Base-by-base conservation (phyloP, 2,888 invertebrate genomes). In the Acronicta leporina region DNA sequence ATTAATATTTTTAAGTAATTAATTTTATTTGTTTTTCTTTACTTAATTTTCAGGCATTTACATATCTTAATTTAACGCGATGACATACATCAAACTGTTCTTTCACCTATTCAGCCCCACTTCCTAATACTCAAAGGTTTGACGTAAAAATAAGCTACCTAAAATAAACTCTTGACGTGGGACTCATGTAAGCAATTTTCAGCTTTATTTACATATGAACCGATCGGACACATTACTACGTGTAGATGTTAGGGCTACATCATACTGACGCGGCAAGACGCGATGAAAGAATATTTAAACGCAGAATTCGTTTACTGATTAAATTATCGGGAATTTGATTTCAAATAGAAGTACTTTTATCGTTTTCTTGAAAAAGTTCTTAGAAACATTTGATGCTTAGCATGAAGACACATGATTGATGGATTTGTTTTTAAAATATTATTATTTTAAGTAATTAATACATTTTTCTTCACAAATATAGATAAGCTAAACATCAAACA, bases 111-210 rank as follows among this genome's bases (percentile, higher is more conserved):
- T 35, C 33, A 14, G 43, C 53, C 68, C 44, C 38, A 30, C 60
- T 72, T 72, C 69, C 62, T 56, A 72, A 73, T 64, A 66, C 56
- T 68, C 68, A 75, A 71, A 77, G 80, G 78, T 71, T 73, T 74
- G 69, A 73, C 61, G 75, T 77, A 73, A 70, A 77, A 71, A 71
- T 77, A 68, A 74, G 62, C 44, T 66, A 65, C 54, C 65, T 71
- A 73, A 82, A 79, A 82, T 81, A 81, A 83, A 79, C 75, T 71
- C 73, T 70, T 51, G 48, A 61, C 62, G 70, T 55, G 51, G 38
- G 48, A 48, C 68, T 65, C 56, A 53, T 68, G 30, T 66, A 73
- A 78, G 63, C 67, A 61, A 75, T 77, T 79, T 74, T 64, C 62
- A 53, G 46, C 57, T 62, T 66, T 75, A 71, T 78, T 77, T 67